Evolutionary conservation across 2,888 invertebrate genomes (phyloP), one percentile per base, ranked within the genome.

Genomic region (Rhodophaea formosa): DNA sequence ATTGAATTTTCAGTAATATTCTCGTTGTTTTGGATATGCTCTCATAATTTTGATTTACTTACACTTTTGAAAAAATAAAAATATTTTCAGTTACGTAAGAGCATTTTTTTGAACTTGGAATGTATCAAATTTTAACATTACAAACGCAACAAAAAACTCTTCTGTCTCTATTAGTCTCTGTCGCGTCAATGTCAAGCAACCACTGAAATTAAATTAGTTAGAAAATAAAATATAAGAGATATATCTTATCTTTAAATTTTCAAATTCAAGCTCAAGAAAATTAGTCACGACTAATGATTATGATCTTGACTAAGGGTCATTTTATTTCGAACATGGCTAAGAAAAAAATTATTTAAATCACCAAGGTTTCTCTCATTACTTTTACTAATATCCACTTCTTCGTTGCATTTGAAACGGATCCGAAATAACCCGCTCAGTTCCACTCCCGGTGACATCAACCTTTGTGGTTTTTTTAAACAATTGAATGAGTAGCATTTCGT

Each of bases 401-500:
- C 8, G 39, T 59, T 32, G 59, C 45, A 44, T 54, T 54, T 54
- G 53, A 45, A 32, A 45, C 54, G n/a, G 14, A 7, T 72, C 77
- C 57, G 69, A 82, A 84, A 84, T 84, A 84, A 65, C 71, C 66
- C 58, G 64, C 54, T 67, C 72, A 79, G 81, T 81, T 84, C 79
- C 74, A 69, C 66, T 68, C 66, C 65, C 51, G 59, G 71, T 80
- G 80, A 80, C 82, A 82, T 75, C 77, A 78, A 81, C 79, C 78
- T 81, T 72, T 67, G 70, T 67, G 67, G 70, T 70, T 73, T 77
- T n/a, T 80, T 80, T 77, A 73, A 69, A 77, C 75, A 70, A 73
- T 69, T 67, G 51, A 17, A 57, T 58, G 64, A 68, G 65, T 77
- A 77, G 70, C 72, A 75, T 75, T 77, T 79, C 73, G 73, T 67